Conservation (phyloP, 1,140 invertebrate genomes). For the Thalassaphorura encarpata region DNA sequence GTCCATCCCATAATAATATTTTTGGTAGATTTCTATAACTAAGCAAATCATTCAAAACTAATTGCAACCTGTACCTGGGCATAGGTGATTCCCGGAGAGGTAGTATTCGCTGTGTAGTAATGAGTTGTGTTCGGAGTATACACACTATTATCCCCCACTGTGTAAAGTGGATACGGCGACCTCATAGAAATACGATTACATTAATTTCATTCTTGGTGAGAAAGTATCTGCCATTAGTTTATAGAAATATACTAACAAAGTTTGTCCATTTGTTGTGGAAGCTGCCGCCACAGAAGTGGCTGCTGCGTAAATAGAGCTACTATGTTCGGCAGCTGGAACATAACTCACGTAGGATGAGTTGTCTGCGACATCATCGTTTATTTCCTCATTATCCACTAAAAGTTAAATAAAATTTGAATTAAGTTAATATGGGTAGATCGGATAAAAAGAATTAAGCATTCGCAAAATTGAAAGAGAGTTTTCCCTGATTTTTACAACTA, state of each 20-base stretch:
- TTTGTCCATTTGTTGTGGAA: constrained; percentile 14
- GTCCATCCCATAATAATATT: constrained; percentile 3
- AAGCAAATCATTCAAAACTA: constrained; percentile 7
- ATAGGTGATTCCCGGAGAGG: constrained; percentile 41
- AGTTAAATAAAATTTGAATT: background rate
- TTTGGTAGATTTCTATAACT: background rate
- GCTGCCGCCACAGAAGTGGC: too few relatives aligned
- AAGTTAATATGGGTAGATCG: too few relatives aligned
- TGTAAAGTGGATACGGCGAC: constrained; percentile 73
- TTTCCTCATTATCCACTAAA: constrained; percentile 27
- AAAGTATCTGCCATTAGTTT: constrained; percentile 6
- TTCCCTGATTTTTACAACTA: too few relatives aligned
- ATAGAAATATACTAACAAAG: background rate
- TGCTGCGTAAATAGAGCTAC: constrained; percentile 3
- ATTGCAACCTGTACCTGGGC: constrained; percentile 40
- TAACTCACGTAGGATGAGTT: constrained; percentile 59
- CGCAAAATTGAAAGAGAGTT: too few relatives aligned
- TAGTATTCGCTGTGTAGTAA: constrained; percentile 47
- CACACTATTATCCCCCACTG: constrained; percentile 58
- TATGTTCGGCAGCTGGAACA: constrained; percentile 49
- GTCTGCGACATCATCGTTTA: constrained; percentile 28
- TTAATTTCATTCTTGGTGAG: background rate
- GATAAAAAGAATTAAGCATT: too few relatives aligned
- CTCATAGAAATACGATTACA: constrained; percentile 42
- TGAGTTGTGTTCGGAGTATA: constrained; percentile 56